Evolutionary conservation across 2,888 invertebrate genomes (phyloP), one percentile per base, ranked within the genome.

Genomic region (Rhaphigaster nebulosa): DNA sequence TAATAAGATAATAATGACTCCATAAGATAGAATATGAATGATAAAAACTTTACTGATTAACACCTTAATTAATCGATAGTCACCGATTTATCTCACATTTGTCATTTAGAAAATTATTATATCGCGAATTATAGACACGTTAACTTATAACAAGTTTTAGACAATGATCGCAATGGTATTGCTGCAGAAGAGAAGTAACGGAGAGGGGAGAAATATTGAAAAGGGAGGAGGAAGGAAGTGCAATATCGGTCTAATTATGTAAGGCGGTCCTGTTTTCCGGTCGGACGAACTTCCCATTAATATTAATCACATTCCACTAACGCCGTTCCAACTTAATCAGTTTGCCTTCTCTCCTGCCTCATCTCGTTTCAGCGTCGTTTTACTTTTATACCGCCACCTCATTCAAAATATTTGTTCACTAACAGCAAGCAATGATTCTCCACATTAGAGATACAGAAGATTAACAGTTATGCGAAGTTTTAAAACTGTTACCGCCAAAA

Each of bases 251-350:
- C 90, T 91, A 91, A 91, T 91, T 91, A 91, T 91, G 80, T 45
- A 76, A 80, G 90, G 90, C 91, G 54, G 91, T 89, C 88, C 91
- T 91, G 92, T 92, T 92, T 92, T 91, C 91, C 91, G 89, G 89
- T 91, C 91, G 90, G 90, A 84, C 90, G 91, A 91, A 91, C 90
- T 92, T 91, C 91, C 91, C 91, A 92, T 92, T 92, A 92, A 92
- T 92, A 92, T 91, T 92, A 92, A 92, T 92, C 91, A 92, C 90
- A 76, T 91, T 60, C 29, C 50, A 23, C 76, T 89, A 80, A 84
- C 90, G 52, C 80, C 90, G 23, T 54, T 87, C 88, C 87, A 80
- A 90, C 90, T 87, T 65, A 56, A 90, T 90, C 87, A 90, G 89
- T 70, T 60, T 45, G 41, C 18, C 38, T 50, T 45, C 41, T 15